Conservation (phyloP, 2,888 invertebrate genomes). For the Cephus sareptanus region DNA sequence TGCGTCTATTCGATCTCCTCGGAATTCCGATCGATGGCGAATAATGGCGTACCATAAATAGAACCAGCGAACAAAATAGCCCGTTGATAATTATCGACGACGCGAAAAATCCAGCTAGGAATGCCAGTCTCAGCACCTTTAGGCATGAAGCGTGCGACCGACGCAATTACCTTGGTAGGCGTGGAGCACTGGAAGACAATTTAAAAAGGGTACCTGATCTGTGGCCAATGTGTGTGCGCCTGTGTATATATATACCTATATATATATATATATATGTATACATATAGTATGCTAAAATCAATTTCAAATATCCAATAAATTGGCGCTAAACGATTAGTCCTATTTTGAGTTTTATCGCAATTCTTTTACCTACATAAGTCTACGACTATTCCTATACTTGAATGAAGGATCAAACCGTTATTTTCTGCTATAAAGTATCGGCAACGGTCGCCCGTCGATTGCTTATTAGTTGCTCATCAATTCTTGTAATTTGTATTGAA, state of each 20-base stretch:
- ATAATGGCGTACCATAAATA: neutral
- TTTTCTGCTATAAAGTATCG: neutral
- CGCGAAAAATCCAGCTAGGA: slow-evolving; percentile 13
- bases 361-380: neutral
- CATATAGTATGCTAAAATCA: neutral
- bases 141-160: neutral
- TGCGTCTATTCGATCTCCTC: neutral
- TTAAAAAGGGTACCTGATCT: neutral
- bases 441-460: neutral
- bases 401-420: neutral
- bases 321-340: neutral
- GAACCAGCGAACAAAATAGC: slow-evolving; percentile 8
- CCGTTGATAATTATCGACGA: slow-evolving; percentile 17
- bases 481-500: neutral
- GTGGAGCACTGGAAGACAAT: neutral
- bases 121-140: slow-evolving; percentile 6
- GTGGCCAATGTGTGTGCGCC: neutral
- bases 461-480: neutral
- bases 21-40: neutral
- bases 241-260: too few species aligned
- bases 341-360: neutral
- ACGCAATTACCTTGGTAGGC: slow-evolving; percentile 14
- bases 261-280: too few species aligned
- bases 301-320: neutral
- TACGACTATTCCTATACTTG: neutral